Conservation (phyloP, 2,113 vertebrate species). For the Atrichornis clamosus region DNA sequence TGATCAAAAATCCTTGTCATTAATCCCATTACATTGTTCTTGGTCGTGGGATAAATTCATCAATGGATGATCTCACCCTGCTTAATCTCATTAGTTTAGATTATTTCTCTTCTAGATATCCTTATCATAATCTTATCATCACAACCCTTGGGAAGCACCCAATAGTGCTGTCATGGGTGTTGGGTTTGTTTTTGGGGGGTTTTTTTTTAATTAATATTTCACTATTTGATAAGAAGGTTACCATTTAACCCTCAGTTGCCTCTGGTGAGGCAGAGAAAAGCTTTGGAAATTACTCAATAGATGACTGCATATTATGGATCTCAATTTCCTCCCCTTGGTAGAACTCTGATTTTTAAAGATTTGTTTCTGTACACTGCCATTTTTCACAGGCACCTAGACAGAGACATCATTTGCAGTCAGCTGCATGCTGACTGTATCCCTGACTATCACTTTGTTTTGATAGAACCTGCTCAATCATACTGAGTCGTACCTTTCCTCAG, state of each 20-base stretch:
- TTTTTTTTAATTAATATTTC: background rate
- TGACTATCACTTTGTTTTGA: background rate
- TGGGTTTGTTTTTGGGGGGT: background rate
- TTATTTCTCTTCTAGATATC: background rate
- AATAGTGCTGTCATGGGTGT: background rate
- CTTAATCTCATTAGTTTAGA: constrained; percentile 16
- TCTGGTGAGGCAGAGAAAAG: background rate
- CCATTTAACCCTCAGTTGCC: background rate
- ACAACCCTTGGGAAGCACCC: background rate
- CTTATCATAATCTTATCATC: background rate
- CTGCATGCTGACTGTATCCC: background rate
- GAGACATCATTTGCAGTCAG: background rate
- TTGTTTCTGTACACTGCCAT: background rate
- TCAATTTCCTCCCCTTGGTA: background rate
- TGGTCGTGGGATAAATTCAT: background rate
- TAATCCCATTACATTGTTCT: constrained; percentile 24
- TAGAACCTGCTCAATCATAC: background rate
- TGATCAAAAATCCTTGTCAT: constrained; percentile 1
- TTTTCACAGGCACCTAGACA: background rate
- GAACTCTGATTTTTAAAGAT: background rate
- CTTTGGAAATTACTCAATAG: background rate
- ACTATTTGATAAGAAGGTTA: background rate
- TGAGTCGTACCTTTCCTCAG: background rate
- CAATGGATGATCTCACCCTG: background rate
- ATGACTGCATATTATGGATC: background rate